Conservation (phyloP, 1,140 invertebrate genomes). For the Drosophila takahashii region DNA sequence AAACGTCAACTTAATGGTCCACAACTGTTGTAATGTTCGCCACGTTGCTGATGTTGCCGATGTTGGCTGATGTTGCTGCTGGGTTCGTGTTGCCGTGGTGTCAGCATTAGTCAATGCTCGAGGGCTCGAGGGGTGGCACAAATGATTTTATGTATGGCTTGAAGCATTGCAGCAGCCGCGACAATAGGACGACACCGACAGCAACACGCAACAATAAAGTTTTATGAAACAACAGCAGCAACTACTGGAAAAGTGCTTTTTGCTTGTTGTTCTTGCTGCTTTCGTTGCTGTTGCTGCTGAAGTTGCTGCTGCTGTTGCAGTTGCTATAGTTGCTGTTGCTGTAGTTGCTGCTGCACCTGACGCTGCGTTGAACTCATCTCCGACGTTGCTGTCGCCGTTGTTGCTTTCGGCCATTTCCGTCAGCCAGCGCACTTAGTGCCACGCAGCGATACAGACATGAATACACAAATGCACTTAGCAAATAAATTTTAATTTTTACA, state of each 20-base stretch:
- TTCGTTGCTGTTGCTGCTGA: slow-evolving; percentile 6
- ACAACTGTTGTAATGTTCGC: slow-evolving; percentile 44
- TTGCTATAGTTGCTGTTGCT: slow-evolving; percentile 17
- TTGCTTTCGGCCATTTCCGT: slow-evolving; percentile 75
- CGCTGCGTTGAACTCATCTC: slow-evolving; percentile 72
- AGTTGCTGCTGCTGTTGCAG: slow-evolving; percentile 15
- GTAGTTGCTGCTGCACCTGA: slow-evolving; percentile 64
- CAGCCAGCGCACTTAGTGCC: slow-evolving; percentile 66
- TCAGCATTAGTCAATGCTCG: slow-evolving; percentile 56
- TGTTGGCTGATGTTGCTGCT: slow-evolving; percentile 20
- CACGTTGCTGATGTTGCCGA: slow-evolving; percentile 21
- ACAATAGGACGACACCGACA: slow-evolving; percentile 29
- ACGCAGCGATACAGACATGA: slow-evolving; percentile 36
- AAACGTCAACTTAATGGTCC: slow-evolving; percentile 58
- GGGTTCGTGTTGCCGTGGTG: slow-evolving; percentile 26
- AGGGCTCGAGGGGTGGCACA: slow-evolving; percentile 11
- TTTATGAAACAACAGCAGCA: slow-evolving; percentile 71
- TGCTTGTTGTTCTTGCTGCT: slow-evolving; percentile 22
- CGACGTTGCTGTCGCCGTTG: slow-evolving; percentile 32
- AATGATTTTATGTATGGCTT: slow-evolving; percentile 70
- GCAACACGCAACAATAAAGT: slow-evolving; percentile 68
- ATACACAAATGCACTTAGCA: slow-evolving; percentile 20
- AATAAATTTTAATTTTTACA: slow-evolving; percentile 1
- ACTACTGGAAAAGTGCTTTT: slow-evolving; percentile 41
- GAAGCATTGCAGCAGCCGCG: slow-evolving; percentile 37